These are phyloP conservation scores for Oscheius onirici DNA, from an alignment of 2,888 invertebrate species.

Conservation along the genomic window DNA sequence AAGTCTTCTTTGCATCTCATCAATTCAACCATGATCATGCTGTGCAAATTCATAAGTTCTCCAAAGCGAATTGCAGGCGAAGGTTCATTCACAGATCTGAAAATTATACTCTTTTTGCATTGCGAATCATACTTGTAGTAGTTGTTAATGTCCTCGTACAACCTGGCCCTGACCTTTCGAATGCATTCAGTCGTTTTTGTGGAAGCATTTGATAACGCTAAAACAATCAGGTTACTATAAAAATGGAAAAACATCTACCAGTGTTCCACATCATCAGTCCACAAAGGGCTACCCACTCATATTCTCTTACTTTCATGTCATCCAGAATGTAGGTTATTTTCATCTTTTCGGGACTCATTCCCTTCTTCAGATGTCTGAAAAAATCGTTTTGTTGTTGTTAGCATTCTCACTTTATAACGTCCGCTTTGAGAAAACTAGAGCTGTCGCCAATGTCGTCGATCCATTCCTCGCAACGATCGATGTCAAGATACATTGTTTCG, in stretches of 20 bases:
- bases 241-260: not conserved
- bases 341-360: constrained; percentile 22
- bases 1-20: constrained; percentile 17
- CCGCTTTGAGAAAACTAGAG: not conserved
- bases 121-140: constrained; percentile 10
- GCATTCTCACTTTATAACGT: not conserved
- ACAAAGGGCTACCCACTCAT: constrained; percentile 5
- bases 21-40: constrained; percentile 14
- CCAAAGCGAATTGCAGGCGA: constrained; percentile 10
- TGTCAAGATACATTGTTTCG: constrained; percentile 24
- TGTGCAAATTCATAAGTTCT: constrained; percentile 20
- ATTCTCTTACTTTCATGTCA: constrained; percentile 16
- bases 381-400: not conserved
- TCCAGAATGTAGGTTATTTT: constrained; percentile 1
- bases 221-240: no score
- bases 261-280: constrained; percentile 17
- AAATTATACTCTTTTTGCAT: not conserved
- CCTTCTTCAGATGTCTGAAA: constrained; percentile 10
- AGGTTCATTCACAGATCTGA: constrained; percentile 4
- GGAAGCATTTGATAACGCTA: not conserved
- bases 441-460: constrained; percentile 1
- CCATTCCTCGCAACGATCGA: constrained; percentile 13
- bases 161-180: not conserved
- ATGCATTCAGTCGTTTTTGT: not conserved
- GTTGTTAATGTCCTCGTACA: constrained; percentile 20